Conservation (phyloP, 2,888 invertebrate genomes). For the Pterostichus madidus region DNA sequence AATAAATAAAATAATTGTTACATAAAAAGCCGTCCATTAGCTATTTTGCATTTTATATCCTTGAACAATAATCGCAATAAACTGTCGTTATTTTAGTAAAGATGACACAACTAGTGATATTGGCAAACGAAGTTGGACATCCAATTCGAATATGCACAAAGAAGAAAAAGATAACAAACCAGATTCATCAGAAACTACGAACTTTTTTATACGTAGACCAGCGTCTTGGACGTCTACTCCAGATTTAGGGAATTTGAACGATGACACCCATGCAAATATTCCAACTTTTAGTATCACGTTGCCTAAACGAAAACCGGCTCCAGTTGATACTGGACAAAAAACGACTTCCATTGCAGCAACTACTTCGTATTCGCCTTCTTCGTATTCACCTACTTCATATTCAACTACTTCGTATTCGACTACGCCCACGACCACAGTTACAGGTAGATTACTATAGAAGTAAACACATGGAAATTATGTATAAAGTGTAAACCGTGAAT, state of each 20-base stretch:
- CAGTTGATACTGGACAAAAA: constrained; percentile 80
- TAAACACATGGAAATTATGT: not conserved
- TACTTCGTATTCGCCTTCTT: not conserved
- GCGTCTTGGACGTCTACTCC: constrained; percentile 91
- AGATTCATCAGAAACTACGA: constrained; percentile 54
- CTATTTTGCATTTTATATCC: not conserved
- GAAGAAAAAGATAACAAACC: constrained; percentile 70
- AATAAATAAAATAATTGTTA: no score
- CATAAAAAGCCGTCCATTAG: not conserved
- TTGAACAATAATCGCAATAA: not conserved
- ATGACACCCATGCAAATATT: constrained; percentile 82
- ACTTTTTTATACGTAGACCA: constrained; percentile 71
- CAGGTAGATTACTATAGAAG: constrained; percentile 28
- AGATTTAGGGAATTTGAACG: constrained; percentile 84
- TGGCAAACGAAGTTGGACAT: constrained; percentile 85
- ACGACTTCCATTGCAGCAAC: constrained; percentile 66
- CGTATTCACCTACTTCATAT: constrained; percentile 15
- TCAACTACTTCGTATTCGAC: constrained; percentile 62
- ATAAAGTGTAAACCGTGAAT: no score
- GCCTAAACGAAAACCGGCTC: constrained; percentile 83
- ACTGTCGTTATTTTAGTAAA: constrained; percentile 76
- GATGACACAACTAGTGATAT: constrained; percentile 72
- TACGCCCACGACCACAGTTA: constrained; percentile 3
- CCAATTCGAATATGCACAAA: constrained; percentile 84
- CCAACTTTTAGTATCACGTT: constrained; percentile 84